Conservation (phyloP, 1,140 invertebrate genomes). For the Pseudomyrmex concolor region DNA sequence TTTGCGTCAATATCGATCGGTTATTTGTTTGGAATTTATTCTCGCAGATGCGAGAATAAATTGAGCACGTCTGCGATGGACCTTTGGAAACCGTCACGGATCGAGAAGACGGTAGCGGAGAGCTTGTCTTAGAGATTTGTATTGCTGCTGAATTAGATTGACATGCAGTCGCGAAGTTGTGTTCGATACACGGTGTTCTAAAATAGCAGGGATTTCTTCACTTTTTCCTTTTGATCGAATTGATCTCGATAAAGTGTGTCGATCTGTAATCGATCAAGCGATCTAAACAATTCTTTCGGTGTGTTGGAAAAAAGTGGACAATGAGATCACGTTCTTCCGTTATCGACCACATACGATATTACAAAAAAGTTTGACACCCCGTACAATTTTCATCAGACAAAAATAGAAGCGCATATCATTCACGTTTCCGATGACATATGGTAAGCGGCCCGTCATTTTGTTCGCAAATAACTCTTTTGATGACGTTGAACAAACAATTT, state of each 20-base stretch:
- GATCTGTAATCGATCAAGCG: too few species aligned
- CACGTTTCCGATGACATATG: constrained; percentile 21
- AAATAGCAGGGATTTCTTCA: neutral
- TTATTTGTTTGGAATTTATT: too few species aligned
- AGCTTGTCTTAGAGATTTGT: constrained; percentile 38
- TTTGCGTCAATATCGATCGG: constrained; percentile 28
- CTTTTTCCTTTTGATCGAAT: too few species aligned
- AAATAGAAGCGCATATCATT: constrained; percentile 14
- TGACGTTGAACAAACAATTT: neutral
- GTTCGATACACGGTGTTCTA: neutral
- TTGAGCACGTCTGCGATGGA: constrained; percentile 12
- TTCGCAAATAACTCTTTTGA: neutral
- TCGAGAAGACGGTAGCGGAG: neutral
- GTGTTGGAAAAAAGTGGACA: neutral
- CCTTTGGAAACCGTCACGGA: neutral
- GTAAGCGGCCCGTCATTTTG: neutral
- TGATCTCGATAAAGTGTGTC: neutral
- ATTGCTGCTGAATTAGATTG: constrained; percentile 37
- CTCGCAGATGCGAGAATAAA: neutral
- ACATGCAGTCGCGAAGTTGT: constrained; percentile 13
- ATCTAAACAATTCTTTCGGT: neutral
- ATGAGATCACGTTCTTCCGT: neutral
- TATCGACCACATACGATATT: neutral
- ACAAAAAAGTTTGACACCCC: neutral
- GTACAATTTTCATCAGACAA: neutral